phyloP scores from a whole-genome alignment of 2,797 vertebrate genomes.

The Pangasius larnaudii region DNA sequence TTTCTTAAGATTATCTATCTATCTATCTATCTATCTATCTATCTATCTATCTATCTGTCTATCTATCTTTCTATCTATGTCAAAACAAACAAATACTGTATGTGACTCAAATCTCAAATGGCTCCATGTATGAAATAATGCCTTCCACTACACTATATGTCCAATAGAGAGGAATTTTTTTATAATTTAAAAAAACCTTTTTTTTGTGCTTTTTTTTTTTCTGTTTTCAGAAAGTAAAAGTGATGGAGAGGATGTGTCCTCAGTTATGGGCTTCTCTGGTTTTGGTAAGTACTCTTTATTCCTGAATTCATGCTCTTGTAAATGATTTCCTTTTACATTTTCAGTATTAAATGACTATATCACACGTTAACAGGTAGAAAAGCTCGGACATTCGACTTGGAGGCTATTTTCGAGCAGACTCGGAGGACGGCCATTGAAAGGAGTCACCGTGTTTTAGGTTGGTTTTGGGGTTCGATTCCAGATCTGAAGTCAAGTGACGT shows the following conservation, averaged over 20 bases:
- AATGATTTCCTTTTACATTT: not conserved
- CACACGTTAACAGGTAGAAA: slow-evolving; percentile 83
- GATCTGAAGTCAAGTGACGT: not conserved
- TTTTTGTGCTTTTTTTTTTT: not conserved
- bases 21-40: not conserved
- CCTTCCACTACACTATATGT: not conserved
- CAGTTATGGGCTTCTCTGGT: slow-evolving; percentile 81
- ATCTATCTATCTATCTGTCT: not conserved
- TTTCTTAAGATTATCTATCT: not conserved
- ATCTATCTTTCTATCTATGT: not conserved
- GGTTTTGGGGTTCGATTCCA: slow-evolving; percentile 35
- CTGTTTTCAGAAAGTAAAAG: slow-evolving; percentile 47
- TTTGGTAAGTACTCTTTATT: slow-evolving; percentile 72
- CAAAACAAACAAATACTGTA: not conserved
- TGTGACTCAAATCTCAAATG: not conserved
- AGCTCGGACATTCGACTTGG: slow-evolving; percentile 93
- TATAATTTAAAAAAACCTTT: too few species aligned
- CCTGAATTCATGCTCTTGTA: not conserved
- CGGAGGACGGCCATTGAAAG: slow-evolving; percentile 94
- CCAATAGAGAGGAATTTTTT: not conserved
- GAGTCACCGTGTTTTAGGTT: slow-evolving; percentile 86
- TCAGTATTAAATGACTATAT: not conserved
- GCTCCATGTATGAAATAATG: not conserved
- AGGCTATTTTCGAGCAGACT: slow-evolving; percentile 96
- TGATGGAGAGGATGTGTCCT: slow-evolving; percentile 71